A percentile compares a stretch with the other conserved stretches of the same genome.
Conservation (phyloP, 2,888 invertebrate genomes). For the Cryptocheilus praepositus region DNA sequence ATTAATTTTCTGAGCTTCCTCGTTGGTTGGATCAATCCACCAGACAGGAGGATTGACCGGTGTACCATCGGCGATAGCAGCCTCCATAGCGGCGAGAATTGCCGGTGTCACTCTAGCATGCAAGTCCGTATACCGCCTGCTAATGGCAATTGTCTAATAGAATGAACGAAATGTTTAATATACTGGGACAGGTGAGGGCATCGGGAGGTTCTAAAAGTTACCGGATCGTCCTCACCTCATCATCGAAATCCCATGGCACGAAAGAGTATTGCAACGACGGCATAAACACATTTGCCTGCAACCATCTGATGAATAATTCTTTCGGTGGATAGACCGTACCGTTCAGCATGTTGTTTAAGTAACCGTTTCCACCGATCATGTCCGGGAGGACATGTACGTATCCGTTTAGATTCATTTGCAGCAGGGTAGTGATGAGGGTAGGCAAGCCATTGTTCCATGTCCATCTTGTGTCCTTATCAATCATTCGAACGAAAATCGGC, state of each 20-base stretch:
- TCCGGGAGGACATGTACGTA: conserved; percentile 85
- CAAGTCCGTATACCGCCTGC: conserved; percentile 80
- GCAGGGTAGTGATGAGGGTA: conserved; percentile 83
- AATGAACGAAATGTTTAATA: conserved; percentile 26
- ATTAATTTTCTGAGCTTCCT: conserved; percentile 76
- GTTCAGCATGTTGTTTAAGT: conserved; percentile 77
- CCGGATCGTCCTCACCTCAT: conserved; percentile 64
- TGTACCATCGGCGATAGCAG: conserved; percentile 78
- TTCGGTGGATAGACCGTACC: conserved; percentile 69
- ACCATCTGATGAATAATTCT: conserved; percentile 86
- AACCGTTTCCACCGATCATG: conserved; percentile 85
- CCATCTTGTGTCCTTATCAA: conserved; percentile 86
- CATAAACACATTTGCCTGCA: conserved; percentile 86
- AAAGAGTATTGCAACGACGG: conserved; percentile 88
- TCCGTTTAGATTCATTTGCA: conserved; percentile 78
- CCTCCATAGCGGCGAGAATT: conserved; percentile 80
- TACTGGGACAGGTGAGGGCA: neutral
- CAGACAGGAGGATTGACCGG: conserved; percentile 90
- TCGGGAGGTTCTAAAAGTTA: neutral
- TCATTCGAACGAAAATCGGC: conserved; percentile 85
- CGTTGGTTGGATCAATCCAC: conserved; percentile 87
- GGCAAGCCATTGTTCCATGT: conserved; percentile 82
- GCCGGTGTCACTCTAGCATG: conserved; percentile 79
- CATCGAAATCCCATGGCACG: conserved; percentile 87
- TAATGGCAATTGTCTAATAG: conserved; percentile 79